A percentile compares a stretch with the other conserved stretches of the same genome.
Conservation (phyloP, 2,888 invertebrate genomes). For the Desoria tigrina region DNA sequence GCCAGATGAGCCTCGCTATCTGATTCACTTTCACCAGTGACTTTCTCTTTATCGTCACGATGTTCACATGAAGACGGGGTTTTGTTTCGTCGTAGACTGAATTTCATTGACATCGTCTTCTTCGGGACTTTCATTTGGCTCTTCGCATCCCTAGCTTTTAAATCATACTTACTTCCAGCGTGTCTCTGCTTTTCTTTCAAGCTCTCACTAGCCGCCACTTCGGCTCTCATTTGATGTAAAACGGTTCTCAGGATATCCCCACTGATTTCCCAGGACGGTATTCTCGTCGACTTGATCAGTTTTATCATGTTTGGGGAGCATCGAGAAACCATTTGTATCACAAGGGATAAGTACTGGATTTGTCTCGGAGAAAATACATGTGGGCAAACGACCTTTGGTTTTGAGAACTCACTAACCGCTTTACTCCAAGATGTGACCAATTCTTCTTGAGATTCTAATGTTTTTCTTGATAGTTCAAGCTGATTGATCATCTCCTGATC, state of each 20-base stretch:
- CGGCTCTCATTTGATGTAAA: slow-evolving; percentile 50
- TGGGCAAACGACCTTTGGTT: slow-evolving; percentile 46
- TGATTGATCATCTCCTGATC: slow-evolving; percentile 37
- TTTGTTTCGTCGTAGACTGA: slow-evolving; percentile 34
- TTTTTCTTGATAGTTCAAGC: slow-evolving; percentile 34
- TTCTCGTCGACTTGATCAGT: slow-evolving; percentile 26
- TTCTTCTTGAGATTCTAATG: slow-evolving; percentile 47
- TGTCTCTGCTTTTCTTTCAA: slow-evolving; percentile 13
- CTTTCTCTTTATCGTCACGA: neutral
- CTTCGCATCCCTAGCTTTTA: neutral
- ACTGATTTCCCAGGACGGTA: slow-evolving; percentile 51
- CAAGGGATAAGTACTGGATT: slow-evolving; percentile 45
- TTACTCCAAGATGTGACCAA: slow-evolving; percentile 42
- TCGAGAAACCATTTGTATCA: slow-evolving; percentile 40
- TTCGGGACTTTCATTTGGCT: neutral
- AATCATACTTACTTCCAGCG: neutral
- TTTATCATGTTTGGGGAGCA: slow-evolving; percentile 40
- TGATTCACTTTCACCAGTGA: neutral
- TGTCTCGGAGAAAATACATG: slow-evolving; percentile 49
- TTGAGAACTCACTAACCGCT: slow-evolving; percentile 38
- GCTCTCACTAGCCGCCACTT: slow-evolving; percentile 33
- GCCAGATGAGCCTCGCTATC: slow-evolving; percentile 40
- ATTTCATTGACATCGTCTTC: slow-evolving; percentile 17
- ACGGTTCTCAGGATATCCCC: slow-evolving; percentile 50
- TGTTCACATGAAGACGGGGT: neutral